These are phyloP conservation scores for Macquaria ambigua DNA, from an alignment of 2,113 vertebrate genomes.

Conservation along the genomic window DNA sequence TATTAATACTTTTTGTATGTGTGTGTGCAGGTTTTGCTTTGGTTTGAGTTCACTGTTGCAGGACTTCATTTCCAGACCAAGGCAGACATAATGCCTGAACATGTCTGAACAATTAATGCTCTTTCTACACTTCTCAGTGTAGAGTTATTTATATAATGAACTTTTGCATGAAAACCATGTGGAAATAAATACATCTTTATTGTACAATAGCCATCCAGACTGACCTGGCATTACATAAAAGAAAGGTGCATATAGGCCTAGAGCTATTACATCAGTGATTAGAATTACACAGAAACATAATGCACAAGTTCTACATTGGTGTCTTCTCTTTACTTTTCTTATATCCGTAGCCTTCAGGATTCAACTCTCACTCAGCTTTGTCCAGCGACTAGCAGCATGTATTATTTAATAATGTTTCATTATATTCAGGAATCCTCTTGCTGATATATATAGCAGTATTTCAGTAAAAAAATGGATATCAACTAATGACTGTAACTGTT, in stretches of 20 bases:
- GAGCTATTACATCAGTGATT: not conserved
- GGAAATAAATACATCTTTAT: not conserved
- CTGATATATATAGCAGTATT: not conserved
- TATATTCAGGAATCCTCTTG: not conserved
- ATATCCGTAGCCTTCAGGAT: not conserved
- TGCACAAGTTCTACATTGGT: not conserved
- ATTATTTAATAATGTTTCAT: not conserved
- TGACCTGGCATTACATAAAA: not conserved
- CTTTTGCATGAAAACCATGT: not conserved
- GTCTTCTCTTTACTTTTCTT: not conserved
- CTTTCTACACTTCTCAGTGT: not conserved
- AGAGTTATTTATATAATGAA: not conserved
- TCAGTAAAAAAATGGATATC: not conserved
- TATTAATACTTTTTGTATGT: too few species aligned
- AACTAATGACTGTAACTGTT: not conserved
- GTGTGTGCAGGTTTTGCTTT: too few species aligned
- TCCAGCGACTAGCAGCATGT: not conserved
- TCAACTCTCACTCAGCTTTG: not conserved
- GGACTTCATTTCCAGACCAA: not conserved
- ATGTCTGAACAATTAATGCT: not conserved
- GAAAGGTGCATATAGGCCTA: not conserved
- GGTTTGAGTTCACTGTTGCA: too few species aligned
- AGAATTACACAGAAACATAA: not conserved
- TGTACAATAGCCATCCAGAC: not conserved
- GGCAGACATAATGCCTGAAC: not conserved